Evolutionary conservation across 2,888 invertebrate species (phyloP).

Genomic region (Neoitamus cyanurus): DNA sequence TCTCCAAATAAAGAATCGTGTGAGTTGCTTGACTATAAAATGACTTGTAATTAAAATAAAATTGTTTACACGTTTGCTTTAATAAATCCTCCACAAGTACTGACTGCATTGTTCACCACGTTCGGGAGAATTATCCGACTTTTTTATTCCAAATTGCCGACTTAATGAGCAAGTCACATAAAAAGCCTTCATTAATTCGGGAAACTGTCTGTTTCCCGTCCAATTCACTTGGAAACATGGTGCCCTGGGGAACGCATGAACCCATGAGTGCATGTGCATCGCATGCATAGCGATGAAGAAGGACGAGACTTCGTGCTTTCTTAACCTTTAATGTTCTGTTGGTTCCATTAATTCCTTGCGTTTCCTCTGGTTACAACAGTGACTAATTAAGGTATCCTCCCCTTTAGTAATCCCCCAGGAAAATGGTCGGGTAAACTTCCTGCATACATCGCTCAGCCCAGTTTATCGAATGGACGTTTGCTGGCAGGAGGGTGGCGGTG

Average conservation of each 20-base stretch:
- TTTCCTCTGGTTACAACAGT: background rate
- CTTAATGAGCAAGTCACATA: background rate
- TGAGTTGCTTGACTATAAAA: too few species aligned
- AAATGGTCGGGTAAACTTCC: background rate
- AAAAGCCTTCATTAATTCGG: background rate
- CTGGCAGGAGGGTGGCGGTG: background rate
- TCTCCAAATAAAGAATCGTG: too few species aligned
- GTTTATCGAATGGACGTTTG: background rate
- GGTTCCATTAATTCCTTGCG: background rate
- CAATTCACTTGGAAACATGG: background rate
- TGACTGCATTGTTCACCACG: background rate
- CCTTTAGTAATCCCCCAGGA: background rate
- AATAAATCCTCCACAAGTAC: background rate
- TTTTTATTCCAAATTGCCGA: background rate
- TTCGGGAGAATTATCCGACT: background rate
- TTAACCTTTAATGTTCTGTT: background rate
- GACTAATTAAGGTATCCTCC: background rate
- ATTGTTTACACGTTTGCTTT: too few species aligned
- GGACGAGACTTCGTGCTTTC: background rate
- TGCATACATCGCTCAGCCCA: background rate
- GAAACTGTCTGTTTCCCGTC: conserved; percentile 1
- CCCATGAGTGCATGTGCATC: background rate
- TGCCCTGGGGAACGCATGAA: background rate
- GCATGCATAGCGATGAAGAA: background rate
- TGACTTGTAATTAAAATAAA: too few species aligned